These are phyloP conservation scores for Octonoba sinensis DNA, from an alignment of 2,888 invertebrate species.

Conservation along the genomic window DNA sequence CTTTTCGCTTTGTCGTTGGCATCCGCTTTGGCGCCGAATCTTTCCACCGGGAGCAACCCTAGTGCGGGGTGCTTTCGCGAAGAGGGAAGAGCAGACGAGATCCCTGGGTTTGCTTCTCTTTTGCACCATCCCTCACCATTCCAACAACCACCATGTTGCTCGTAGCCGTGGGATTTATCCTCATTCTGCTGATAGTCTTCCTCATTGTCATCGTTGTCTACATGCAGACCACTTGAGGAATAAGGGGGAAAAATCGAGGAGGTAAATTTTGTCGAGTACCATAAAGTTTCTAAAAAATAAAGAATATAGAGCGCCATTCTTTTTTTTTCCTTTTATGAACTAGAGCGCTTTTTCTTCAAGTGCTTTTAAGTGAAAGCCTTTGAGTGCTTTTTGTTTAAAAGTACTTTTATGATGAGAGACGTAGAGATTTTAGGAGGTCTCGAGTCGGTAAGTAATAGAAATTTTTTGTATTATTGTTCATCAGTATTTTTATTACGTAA, in stretches of 20 bases:
- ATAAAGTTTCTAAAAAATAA: constrained; percentile 13
- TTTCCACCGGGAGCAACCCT: constrained; percentile 35
- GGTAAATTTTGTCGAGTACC: constrained; percentile 3
- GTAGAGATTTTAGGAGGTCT: too few species aligned
- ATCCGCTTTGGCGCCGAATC: constrained; percentile 15
- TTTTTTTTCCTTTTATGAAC: constrained; percentile 8
- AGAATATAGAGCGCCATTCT: too few species aligned
- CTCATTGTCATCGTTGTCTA: constrained; percentile 64
- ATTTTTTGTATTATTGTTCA: too few species aligned
- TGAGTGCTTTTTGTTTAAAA: not conserved
- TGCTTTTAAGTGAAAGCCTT: constrained; percentile 4
- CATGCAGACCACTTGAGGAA: constrained; percentile 57
- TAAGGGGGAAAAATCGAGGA: not conserved
- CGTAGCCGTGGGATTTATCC: constrained; percentile 64
- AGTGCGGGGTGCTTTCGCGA: constrained; percentile 26
- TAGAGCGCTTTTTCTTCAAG: not conserved
- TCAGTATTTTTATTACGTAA: too few species aligned
- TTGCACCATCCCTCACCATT: not conserved
- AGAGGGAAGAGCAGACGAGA: constrained; percentile 32
- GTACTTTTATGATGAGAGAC: not conserved
- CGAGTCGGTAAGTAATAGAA: too few species aligned
- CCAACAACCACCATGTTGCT: constrained; percentile 57
- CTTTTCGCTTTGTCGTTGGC: constrained; percentile 4
- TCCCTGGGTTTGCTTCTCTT: constrained; percentile 44
- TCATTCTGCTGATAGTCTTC: constrained; percentile 62